Conservation (phyloP, 2,888 invertebrate species). For the Auanema freiburgensis region DNA sequence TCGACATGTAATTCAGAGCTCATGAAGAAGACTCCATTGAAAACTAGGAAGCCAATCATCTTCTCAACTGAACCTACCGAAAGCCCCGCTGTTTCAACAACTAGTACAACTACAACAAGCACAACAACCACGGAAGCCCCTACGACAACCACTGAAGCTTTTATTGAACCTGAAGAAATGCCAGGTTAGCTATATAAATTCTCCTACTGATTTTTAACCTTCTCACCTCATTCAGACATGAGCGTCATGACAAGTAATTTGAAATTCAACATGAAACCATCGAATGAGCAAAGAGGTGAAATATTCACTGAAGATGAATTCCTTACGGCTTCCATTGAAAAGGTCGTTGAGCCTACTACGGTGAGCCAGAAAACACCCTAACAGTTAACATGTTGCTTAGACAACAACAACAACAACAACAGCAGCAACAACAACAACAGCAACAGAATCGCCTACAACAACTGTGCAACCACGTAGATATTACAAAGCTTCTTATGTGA, state of each 20-base stretch:
- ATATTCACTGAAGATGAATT: no score
- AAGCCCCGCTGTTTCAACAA: neutral
- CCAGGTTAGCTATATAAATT: neutral
- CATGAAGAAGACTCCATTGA: neutral
- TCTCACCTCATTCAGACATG: no score
- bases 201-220: no score
- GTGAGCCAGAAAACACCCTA: no score
- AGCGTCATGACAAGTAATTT: no score
- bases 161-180: conserved; percentile 1
- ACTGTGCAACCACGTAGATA: no score
- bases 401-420: neutral
- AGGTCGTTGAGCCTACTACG: no score
- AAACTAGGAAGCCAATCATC: neutral
- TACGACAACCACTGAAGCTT: neutral
- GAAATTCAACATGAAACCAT: no score
- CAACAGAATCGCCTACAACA: neutral
- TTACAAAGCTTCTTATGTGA: no score
- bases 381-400: conserved; percentile 9
- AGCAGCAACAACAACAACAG: conserved; percentile 13
- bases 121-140: neutral
- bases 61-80: neutral
- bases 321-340: no score
- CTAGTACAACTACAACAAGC: neutral
- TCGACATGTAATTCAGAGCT: no score
- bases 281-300: no score